These are phyloP conservation scores for Andrena hattorfiana DNA, from an alignment of 2,888 invertebrate species.

Conservation along the genomic window DNA sequence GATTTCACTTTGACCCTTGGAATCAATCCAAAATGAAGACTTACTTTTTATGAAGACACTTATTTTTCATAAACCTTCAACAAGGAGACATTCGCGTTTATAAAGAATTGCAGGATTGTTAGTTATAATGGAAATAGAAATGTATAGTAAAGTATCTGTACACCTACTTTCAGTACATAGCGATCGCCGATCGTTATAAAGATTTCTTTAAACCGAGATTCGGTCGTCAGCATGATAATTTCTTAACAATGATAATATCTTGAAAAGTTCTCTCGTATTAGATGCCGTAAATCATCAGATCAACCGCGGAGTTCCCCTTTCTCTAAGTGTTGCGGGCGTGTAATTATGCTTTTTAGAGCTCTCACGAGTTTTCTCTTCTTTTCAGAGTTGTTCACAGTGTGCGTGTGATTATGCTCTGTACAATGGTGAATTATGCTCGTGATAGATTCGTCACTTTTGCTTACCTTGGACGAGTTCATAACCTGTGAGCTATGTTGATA, in stretches of 20 bases:
- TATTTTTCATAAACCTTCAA: too few species aligned
- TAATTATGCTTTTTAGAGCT: constrained; percentile 70
- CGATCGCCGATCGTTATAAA: background rate
- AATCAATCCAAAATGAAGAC: background rate
- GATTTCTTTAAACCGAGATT: background rate
- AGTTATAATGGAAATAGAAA: too few species aligned
- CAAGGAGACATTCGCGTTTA: too few species aligned
- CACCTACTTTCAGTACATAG: too few species aligned
- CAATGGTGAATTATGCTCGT: constrained; percentile 4
- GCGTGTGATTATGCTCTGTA: constrained; percentile 16
- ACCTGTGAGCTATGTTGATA: too few species aligned
- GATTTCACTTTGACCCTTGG: background rate
- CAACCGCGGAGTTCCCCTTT: constrained; percentile 46
- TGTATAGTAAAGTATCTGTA: too few species aligned
- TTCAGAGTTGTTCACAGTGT: constrained; percentile 23
- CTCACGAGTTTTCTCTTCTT: constrained; percentile 71
- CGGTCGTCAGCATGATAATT: background rate
- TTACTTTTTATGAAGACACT: background rate
- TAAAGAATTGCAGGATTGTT: too few species aligned
- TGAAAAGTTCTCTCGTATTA: background rate
- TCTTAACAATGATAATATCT: constrained; percentile 9
- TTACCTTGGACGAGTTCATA: too few species aligned
- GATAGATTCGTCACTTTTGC: constrained; percentile 5
- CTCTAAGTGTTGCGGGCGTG: constrained; percentile 49
- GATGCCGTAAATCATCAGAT: constrained; percentile 61